These are phyloP conservation scores for Goniozus legneri DNA, from an alignment of 1,140 invertebrate species.

Conservation along the genomic window DNA sequence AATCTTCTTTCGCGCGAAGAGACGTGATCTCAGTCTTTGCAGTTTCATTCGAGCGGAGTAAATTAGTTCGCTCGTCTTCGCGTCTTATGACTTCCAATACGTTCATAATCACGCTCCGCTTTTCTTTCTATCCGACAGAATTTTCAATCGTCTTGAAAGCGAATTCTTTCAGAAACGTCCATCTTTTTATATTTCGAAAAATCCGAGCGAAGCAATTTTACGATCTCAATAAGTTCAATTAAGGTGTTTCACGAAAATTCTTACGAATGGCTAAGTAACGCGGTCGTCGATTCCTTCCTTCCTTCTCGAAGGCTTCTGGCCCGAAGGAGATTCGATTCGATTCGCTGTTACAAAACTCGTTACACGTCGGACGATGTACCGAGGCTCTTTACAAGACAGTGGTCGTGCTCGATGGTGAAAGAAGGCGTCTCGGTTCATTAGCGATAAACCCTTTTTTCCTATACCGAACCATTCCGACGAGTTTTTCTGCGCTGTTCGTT, in stretches of 20 bases:
- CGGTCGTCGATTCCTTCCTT: constrained; percentile 25
- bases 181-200: too few relatives aligned
- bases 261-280: constrained; percentile 24
- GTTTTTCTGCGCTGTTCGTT: constrained; percentile 28
- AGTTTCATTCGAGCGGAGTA: constrained; percentile 24
- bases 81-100: constrained; percentile 8
- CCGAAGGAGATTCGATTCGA: constrained; percentile 29
- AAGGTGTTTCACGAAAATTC: constrained; percentile 12
- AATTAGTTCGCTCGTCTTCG: constrained; percentile 30
- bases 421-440: constrained; percentile 44
- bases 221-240: constrained; percentile 27
- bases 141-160: constrained; percentile 14
- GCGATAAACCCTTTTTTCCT: constrained; percentile 34
- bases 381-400: constrained; percentile 31
- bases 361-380: constrained; percentile 32
- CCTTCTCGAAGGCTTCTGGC: constrained; percentile 19
- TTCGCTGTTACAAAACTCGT: constrained; percentile 40
- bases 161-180: constrained; percentile 6
- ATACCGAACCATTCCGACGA: constrained; percentile 20
- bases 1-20: constrained; percentile 31
- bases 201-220: too few relatives aligned
- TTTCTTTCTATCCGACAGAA: not conserved
- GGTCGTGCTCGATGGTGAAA: constrained; percentile 31
- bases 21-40: constrained; percentile 32
- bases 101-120: not conserved